A percentile compares a stretch with the other conserved stretches of the same genome.
These are phyloP conservation scores for Notospermus geniculatus DNA, from an alignment of 1,140 invertebrate species.

Conservation along the genomic window DNA sequence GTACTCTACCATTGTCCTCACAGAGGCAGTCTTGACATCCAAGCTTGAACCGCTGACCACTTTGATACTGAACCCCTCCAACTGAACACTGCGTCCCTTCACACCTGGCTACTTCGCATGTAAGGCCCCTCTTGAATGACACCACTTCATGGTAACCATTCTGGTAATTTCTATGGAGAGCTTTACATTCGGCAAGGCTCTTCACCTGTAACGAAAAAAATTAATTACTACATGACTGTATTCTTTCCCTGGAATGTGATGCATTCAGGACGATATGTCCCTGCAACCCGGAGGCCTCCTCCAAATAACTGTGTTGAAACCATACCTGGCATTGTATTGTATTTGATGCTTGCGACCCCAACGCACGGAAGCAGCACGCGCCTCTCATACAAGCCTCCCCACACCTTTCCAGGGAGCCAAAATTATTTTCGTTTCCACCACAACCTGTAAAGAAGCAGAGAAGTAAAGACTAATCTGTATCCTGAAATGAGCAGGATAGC, in stretches of 20 bases:
- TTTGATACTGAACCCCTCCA: neutral
- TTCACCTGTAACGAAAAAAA: conserved; percentile 28
- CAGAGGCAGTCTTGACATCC: conserved; percentile 46
- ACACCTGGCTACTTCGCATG: conserved; percentile 39
- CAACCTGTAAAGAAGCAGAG: conserved; percentile 36
- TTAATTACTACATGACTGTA: neutral
- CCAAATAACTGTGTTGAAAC: too few species aligned
- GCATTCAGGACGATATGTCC: too few species aligned
- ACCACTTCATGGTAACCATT: conserved; percentile 38
- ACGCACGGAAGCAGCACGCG: conserved; percentile 45
- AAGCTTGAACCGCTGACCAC: conserved; percentile 24
- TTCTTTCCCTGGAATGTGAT: too few species aligned
- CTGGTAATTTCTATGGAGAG: conserved; percentile 34
- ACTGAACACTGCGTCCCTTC: neutral
- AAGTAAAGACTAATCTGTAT: neutral
- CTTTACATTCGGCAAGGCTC: conserved; percentile 37
- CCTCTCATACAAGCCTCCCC: conserved; percentile 36
- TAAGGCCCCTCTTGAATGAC: conserved; percentile 39
- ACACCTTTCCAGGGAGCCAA: conserved; percentile 43
- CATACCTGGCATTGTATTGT: conserved; percentile 14
- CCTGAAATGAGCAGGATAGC: neutral
- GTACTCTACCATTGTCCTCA: conserved; percentile 29
- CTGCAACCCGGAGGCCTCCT: neutral
- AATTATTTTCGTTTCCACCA: conserved; percentile 58
- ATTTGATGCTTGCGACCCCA: conserved; percentile 25